Evolutionary conservation across 2,888 invertebrate species (phyloP), one percentile per base, ranked within the genome.

Genomic region (Nomada flava): DNA sequence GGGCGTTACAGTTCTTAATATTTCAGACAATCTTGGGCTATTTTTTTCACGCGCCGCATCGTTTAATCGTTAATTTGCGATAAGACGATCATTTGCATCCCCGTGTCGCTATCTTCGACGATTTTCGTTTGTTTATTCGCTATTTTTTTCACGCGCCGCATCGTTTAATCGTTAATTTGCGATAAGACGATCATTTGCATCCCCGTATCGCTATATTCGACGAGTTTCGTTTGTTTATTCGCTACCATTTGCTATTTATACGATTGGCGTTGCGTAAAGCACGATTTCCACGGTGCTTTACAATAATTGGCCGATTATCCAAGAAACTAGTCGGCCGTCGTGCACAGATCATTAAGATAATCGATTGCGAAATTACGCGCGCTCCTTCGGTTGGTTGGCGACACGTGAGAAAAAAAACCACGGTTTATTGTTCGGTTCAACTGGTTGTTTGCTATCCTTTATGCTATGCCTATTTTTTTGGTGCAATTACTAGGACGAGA

Each of bases 331-430:
- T 29, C 63, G 55, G 52, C 15, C 44, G 47, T 59, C 15, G 57
- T n/a, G 57, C 44, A 15, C 69, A 15, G 69, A 74, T 83, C 75
- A 65, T 83, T 83, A 82, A 76, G 75, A 78, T 82, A 83, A 83
- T 78, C 72, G 82, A 78, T 76, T 53, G 75, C 65, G 69, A 65
- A 69, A 76, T 80, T 73, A 75, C 64, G 50, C 11, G 44, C 62
- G 59, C 75, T 72, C 59, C 68, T 80, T 76, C 63, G 79, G 55
- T 65, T 50, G 20, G 59, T 9, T 3, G 44, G 57, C 42, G 74
- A 60, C 44, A 18, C 69, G 64, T 42, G 76, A 52, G 68, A 63
- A 57, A 44, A 52, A 65, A 71, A 55, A 26, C 15, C 47, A n/a
- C 50, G 36, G 36, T 57, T 75, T 71, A 71, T 68, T 67, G 67